These are phyloP conservation scores for Archocentrus centrarchus DNA, from an alignment of 2,113 vertebrate species.

Conservation along the genomic window DNA sequence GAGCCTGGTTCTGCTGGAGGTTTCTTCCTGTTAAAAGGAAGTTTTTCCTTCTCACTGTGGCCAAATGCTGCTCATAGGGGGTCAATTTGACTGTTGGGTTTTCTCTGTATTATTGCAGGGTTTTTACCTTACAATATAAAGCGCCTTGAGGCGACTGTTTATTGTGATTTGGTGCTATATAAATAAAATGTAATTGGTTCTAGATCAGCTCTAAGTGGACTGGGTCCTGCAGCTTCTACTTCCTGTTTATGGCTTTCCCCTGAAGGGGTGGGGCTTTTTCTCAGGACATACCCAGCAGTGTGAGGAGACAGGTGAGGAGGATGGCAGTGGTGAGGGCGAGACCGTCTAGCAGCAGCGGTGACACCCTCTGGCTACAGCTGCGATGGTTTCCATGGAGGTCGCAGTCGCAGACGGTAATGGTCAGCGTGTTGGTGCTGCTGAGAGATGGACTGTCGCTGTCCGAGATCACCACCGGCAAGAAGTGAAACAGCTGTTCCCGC, in stretches of 20 bases:
- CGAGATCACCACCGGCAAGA: constrained; percentile 49
- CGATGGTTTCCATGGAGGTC: not conserved
- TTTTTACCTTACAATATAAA: no score
- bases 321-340: not conserved
- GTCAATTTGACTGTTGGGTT: no score
- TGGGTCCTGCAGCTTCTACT: not conserved
- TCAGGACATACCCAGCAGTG: constrained; percentile 33
- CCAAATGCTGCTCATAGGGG: no score
- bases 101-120: no score
- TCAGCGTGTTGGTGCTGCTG: constrained; percentile 57
- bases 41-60: no score
- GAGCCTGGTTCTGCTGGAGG: no score
- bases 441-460: constrained; percentile 29
- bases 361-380: not conserved
- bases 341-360: not conserved
- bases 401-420: constrained; percentile 39
- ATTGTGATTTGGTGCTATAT: no score
- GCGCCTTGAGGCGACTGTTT: no score
- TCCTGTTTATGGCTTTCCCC: not conserved
- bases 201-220: not conserved
- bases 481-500: constrained; percentile 8
- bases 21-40: no score
- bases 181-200: not conserved
- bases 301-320: constrained; percentile 27
- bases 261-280: not conserved